Base-by-base conservation (phyloP, 2,113 vertebrate species). In the Rhombomys opimus region DNA sequence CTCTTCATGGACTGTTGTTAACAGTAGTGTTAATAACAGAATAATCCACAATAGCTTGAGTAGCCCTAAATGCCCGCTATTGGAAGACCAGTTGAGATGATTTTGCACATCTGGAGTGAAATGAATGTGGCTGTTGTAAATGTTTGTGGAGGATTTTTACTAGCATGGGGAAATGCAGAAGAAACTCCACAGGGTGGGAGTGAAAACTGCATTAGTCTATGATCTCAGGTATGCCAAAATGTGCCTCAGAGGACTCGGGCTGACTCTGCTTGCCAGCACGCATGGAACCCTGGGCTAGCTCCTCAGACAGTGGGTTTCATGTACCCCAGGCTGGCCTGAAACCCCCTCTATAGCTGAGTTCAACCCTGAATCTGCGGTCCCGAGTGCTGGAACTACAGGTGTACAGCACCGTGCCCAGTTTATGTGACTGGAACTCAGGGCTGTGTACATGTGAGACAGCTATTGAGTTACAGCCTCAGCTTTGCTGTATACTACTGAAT, bases 101-200 rank as follows among this genome's bases (percentile, higher is more conserved):
- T 87, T 87, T 96, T 76, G 59, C 63, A 25, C 32, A 57, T 57
- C 57, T 57, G n/a, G 81, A 84, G 50, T 92, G 76, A 72, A 92
- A 70, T 96, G 92, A 57, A 86, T 41, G 41, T 73, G 38, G 18
- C 50, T 17, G 77, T n/a, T 90, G 50, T 22, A 87, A n/a, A 59
- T 92, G 70, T 92, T 90, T 92, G 65, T 95, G 75, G 87, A 52
- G 41, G 89, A 38, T 35, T 57, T 52, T 95, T 82, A 93, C 17
- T n/a, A 68, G 67, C 18, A 77, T 3, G 27, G 32, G 90, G 81
- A 93, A 87, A 89, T 95, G 46, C 12, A 85, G 85, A 95, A 63
- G 27, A 92, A 68, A 52, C 4, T 70, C 57, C 25, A 50, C 93
- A 94, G 93, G 90, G 35, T 41, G 87, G 46, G 9, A 87, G 46